Evolutionary conservation across 1,140 invertebrate species (phyloP).

Genomic region (Drosophila busckii): DNA sequence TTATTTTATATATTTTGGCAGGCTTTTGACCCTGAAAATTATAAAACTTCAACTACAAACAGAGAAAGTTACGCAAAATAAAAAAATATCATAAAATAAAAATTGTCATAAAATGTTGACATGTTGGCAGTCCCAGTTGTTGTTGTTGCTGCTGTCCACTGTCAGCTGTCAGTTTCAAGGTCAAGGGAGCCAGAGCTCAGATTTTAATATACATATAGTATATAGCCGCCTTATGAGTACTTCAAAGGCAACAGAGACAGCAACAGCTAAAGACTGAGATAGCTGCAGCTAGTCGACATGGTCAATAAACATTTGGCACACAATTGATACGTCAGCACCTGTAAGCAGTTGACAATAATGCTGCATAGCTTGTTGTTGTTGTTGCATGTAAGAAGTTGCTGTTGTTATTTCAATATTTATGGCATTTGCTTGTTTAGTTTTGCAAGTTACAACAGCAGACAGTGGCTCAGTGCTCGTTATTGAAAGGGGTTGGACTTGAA

Average conservation of each 20-base stretch:
- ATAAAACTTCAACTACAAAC: slow-evolving; percentile 26
- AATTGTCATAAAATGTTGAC: slow-evolving; percentile 45
- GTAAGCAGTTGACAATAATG: slow-evolving; percentile 59
- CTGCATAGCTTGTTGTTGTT: slow-evolving; percentile 36
- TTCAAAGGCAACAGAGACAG: slow-evolving; percentile 13
- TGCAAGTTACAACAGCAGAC: slow-evolving; percentile 35
- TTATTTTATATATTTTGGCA: slow-evolving; percentile 16
- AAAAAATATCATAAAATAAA: slow-evolving; percentile 36
- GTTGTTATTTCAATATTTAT: slow-evolving; percentile 7
- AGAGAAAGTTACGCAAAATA: slow-evolving; percentile 69
- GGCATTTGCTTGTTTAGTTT: not conserved
- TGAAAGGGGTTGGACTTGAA: no score
- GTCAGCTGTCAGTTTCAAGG: slow-evolving; percentile 41
- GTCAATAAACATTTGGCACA: slow-evolving; percentile 76
- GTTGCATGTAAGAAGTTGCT: slow-evolving; percentile 2
- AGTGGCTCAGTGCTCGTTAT: no score
- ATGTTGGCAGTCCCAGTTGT: slow-evolving; percentile 4
- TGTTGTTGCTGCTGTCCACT: not conserved
- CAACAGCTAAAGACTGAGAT: no score
- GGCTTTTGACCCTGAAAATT: slow-evolving; percentile 60
- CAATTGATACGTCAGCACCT: slow-evolving; percentile 67
- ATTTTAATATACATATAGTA: no score
- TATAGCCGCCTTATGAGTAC: slow-evolving; percentile 1
- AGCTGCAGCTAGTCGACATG: slow-evolving; percentile 58
- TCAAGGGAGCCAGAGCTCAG: slow-evolving; percentile 54